Evolutionary conservation across 2,888 invertebrate genomes (phyloP).

Genomic region (Caenorhabditis wallacei): DNA sequence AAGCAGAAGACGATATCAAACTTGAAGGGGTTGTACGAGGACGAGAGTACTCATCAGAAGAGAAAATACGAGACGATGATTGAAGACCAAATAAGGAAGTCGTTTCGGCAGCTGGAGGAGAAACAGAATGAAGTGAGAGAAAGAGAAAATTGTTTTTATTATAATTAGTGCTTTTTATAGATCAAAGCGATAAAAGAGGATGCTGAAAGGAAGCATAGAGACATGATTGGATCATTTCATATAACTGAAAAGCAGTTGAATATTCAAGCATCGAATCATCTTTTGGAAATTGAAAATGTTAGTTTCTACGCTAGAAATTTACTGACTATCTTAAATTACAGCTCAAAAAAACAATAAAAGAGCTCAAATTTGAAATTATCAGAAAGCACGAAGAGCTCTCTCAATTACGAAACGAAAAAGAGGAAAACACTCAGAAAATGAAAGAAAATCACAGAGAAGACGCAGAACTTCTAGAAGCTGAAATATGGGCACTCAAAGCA

Average conservation of each 20-base stretch:
- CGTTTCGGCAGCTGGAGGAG: conserved; percentile 62
- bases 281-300: conserved; percentile 38
- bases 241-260: conserved; percentile 49
- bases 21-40: conserved; percentile 68
- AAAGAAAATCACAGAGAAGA: conserved; percentile 58
- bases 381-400: conserved; percentile 38
- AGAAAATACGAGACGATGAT: conserved; percentile 65
- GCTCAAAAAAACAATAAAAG: conserved; percentile 37
- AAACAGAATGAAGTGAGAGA: conserved; percentile 53
- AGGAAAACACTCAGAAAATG: conserved; percentile 27
- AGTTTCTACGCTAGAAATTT: too few species aligned
- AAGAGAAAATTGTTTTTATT: neutral
- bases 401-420: conserved; percentile 34
- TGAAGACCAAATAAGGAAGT: conserved; percentile 68
- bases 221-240: conserved; percentile 51
- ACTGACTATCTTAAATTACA: too few species aligned
- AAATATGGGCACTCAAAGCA: conserved; percentile 73
- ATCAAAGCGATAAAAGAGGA: conserved; percentile 41
- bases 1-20: conserved; percentile 64
- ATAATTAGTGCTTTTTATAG: conserved; percentile 21
- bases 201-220: conserved; percentile 21
- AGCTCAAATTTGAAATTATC: conserved; percentile 16
- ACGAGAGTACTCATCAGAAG: conserved; percentile 62
- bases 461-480: conserved; percentile 61
- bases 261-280: conserved; percentile 23